phyloP scores from a whole-genome alignment of 2,113 vertebrate species.

The Paedocypris sp. region DNA sequence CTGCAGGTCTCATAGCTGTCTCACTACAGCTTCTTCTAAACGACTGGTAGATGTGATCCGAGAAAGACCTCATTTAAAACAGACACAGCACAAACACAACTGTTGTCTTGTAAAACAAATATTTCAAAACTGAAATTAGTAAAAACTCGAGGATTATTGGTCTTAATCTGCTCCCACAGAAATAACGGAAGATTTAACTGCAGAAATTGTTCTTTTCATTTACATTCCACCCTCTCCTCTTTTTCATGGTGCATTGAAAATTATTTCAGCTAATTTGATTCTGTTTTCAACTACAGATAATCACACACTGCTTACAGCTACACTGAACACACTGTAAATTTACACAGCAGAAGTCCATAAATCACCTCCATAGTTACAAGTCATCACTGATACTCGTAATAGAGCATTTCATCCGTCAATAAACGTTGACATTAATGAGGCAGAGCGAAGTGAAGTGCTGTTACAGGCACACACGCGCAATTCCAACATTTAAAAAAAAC shows the following conservation, averaged over 20 bases:
- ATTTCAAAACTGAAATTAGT: too few relatives aligned
- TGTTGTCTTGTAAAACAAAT: too few relatives aligned
- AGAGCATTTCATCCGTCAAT: not conserved
- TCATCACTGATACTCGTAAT: not conserved
- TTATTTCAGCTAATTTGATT: constrained; percentile 1
- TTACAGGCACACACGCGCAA: too few relatives aligned
- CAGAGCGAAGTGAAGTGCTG: too few relatives aligned
- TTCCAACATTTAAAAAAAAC: too few relatives aligned
- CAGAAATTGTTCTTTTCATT: not conserved
- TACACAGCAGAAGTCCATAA: not conserved
- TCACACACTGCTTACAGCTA: not conserved
- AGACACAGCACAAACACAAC: too few relatives aligned
- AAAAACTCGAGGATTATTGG: too few relatives aligned
- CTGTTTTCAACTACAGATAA: not conserved
- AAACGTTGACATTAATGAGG: not conserved
- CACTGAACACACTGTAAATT: not conserved
- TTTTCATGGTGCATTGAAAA: not conserved
- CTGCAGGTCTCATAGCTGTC: not conserved
- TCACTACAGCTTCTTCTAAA: too few relatives aligned
- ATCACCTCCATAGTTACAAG: not conserved
- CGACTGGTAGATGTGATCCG: too few relatives aligned
- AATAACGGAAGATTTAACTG: too few relatives aligned
- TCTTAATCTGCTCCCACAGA: not conserved
- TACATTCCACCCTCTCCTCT: not conserved
- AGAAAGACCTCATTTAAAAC: too few relatives aligned